These are phyloP conservation scores for Tachina grossa DNA, from an alignment of 2,888 invertebrate genomes.

Conservation along the genomic window DNA sequence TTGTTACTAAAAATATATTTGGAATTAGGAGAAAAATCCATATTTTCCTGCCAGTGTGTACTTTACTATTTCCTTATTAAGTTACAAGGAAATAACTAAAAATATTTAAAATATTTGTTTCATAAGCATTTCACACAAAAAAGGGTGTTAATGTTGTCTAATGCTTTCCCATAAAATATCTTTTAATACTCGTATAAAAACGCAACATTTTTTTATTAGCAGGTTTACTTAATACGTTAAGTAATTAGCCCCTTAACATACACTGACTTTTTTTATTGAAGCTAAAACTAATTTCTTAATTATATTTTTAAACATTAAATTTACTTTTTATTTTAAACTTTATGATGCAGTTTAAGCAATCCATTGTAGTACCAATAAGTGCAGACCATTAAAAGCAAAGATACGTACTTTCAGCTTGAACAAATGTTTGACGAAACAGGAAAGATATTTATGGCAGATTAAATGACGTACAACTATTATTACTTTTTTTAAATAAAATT, in stretches of 20 bases:
- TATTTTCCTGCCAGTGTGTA: neutral
- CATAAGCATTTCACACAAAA: neutral
- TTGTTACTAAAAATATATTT: no score
- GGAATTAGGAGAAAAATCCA: no score
- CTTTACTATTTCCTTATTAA: neutral
- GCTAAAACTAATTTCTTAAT: conserved; percentile 55
- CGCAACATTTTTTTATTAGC: neutral
- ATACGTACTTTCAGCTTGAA: neutral
- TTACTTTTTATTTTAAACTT: conserved; percentile 6
- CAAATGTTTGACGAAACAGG: neutral
- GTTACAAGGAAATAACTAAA: neutral
- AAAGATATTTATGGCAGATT: neutral
- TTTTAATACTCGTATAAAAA: neutral
- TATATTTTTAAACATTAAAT: conserved; percentile 12
- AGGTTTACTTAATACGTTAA: conserved; percentile 25
- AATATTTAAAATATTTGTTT: neutral
- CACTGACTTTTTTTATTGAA: conserved; percentile 4
- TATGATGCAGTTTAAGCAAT: conserved; percentile 3
- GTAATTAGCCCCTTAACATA: conserved; percentile 55
- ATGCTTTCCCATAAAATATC: conserved; percentile 32
- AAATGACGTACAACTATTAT: neutral
- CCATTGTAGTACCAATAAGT: neutral
- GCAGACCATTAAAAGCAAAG: neutral
- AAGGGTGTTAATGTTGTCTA: neutral
- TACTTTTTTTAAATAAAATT: neutral